A percentile compares a stretch with the other conserved stretches of the same genome.
These are phyloP conservation scores for Charina bottae DNA, from an alignment of 2,113 vertebrate genomes.

Conservation along the genomic window DNA sequence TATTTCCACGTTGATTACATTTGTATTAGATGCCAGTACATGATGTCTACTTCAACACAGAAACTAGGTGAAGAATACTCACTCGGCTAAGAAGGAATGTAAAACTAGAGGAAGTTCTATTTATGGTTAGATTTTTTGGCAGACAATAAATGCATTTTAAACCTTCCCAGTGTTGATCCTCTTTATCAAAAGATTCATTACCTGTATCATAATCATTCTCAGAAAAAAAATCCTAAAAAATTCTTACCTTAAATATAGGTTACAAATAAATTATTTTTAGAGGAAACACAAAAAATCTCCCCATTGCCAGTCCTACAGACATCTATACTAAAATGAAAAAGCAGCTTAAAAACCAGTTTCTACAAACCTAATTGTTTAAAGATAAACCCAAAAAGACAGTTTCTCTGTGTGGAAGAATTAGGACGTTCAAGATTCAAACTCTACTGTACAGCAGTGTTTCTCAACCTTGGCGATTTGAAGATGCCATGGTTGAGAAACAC, in stretches of 20 bases:
- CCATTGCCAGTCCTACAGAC: constrained; percentile 71
- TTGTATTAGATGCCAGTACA: constrained; percentile 74
- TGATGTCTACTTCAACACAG: constrained; percentile 74
- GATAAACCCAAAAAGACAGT: constrained; percentile 64
- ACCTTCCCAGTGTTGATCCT: constrained; percentile 63
- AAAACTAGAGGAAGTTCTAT: constrained; percentile 73
- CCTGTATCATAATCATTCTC: constrained; percentile 65
- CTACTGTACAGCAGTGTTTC: constrained; percentile 17
- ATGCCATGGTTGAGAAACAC: too few relatives aligned
- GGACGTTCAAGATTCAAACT: constrained; percentile 63
- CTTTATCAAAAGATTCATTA: constrained; percentile 65
- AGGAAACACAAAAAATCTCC: constrained; percentile 67
- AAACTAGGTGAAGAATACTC: constrained; percentile 71
- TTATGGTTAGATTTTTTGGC: constrained; percentile 70
- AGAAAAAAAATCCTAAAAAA: constrained; percentile 72
- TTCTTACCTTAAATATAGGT: constrained; percentile 70
- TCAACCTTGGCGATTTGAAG: too few relatives aligned
- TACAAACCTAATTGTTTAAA: constrained; percentile 69
- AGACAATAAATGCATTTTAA: constrained; percentile 71
- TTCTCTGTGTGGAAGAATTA: constrained; percentile 70
- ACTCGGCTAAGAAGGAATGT: constrained; percentile 76
- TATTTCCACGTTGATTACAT: constrained; percentile 82
- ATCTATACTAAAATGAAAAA: constrained; percentile 67
- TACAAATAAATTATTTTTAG: constrained; percentile 71
- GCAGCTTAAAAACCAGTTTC: constrained; percentile 61